Conservation (phyloP, 2,888 invertebrate genomes). For the Drosophila bunnanda region DNA sequence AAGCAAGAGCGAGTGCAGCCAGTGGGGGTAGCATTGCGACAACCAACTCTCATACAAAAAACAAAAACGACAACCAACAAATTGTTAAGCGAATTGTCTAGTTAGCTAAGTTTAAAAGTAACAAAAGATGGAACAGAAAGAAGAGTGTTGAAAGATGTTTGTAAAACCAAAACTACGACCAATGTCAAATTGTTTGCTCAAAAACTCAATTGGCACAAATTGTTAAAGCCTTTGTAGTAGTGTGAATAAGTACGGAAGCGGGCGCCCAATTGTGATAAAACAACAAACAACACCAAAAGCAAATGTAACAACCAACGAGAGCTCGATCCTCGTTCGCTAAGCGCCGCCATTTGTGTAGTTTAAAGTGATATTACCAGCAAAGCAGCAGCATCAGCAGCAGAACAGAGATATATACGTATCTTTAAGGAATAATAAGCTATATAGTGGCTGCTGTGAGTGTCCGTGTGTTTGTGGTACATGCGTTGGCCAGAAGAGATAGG, state of each 20-base stretch:
- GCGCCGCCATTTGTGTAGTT: conserved; percentile 76
- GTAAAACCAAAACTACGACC: conserved; percentile 63
- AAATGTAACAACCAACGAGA: conserved; percentile 56
- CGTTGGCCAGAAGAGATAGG: conserved; percentile 31
- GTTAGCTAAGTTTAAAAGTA: conserved; percentile 72
- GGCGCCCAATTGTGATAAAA: conserved; percentile 75
- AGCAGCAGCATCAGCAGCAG: conserved; percentile 28
- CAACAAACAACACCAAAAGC: conserved; percentile 53
- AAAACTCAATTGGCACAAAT: conserved; percentile 59
- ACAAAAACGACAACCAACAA: conserved; percentile 54
- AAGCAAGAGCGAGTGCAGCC: conserved; percentile 55
- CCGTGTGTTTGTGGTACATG: conserved; percentile 22
- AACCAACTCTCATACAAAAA: conserved; percentile 57
- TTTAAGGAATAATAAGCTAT: conserved; percentile 28
- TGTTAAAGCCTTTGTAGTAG: conserved; percentile 76
- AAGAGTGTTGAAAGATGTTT: conserved; percentile 54
- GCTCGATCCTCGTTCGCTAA: conserved; percentile 48
- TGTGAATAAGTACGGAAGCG: conserved; percentile 55
- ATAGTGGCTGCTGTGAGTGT: conserved; percentile 15
- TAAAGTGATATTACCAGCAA: conserved; percentile 74
- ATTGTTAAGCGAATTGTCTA: conserved; percentile 79
- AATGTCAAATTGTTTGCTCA: conserved; percentile 75
- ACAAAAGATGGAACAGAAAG: conserved; percentile 26
- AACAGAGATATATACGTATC: conserved; percentile 35
- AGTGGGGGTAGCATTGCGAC: conserved; percentile 41